A percentile compares a stretch with the other conserved stretches of the same genome.
These are phyloP conservation scores for Percina caprodes DNA, from an alignment of 2,113 vertebrate species.

Conservation along the genomic window DNA sequence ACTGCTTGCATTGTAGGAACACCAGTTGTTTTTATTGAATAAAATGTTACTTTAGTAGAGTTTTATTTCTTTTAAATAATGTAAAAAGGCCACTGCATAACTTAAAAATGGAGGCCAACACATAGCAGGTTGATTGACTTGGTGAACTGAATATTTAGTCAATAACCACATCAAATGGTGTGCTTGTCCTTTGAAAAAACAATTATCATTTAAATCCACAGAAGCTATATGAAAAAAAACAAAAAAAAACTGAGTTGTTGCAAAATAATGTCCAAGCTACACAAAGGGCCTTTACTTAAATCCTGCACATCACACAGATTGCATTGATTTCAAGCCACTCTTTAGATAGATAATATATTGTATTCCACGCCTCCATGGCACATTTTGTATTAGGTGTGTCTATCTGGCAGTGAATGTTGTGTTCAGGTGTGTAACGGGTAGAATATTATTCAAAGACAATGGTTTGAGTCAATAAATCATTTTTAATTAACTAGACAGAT, in stretches of 20 bases:
- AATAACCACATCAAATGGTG: not conserved
- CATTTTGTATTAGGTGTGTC: not conserved
- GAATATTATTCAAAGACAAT: not conserved
- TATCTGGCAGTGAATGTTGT: not conserved
- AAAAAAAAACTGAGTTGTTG: slow-evolving; percentile 4
- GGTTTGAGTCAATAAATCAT: too few relatives aligned
- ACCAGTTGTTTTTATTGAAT: not conserved
- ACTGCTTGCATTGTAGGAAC: not conserved
- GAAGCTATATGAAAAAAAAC: not conserved
- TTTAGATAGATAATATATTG: not conserved
- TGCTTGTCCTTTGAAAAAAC: not conserved
- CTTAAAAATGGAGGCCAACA: not conserved
- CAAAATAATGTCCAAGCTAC: too few relatives aligned
- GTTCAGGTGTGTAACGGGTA: slow-evolving; percentile 4
- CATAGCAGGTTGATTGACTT: not conserved
- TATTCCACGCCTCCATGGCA: not conserved
- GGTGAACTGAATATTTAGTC: not conserved
- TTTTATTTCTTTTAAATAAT: not conserved
- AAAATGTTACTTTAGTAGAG: not conserved
- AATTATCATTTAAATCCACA: not conserved
- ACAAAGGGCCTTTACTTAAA: not conserved
- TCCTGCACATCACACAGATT: not conserved
- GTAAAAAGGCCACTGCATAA: not conserved
- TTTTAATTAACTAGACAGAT: too few relatives aligned
- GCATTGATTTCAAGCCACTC: not conserved